Percentiles rank a stretch among this genome's conserved stretches.
Conservation (phyloP, 2,113 vertebrate genomes). For the Leptosomus discolor region DNA sequence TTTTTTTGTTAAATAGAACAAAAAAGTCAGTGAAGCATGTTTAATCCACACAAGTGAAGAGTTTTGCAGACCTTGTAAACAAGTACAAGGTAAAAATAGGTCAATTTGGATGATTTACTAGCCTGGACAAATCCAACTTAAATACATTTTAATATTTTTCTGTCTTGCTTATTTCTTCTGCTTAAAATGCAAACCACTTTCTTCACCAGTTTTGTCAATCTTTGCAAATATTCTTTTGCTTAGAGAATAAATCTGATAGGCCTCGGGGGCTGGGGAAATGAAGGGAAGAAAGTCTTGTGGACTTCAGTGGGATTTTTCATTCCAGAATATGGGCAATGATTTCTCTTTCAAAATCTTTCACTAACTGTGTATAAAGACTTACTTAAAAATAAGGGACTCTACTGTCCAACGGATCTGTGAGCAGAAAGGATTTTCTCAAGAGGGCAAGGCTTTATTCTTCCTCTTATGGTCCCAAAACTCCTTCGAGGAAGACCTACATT, state of each 20-base stretch:
- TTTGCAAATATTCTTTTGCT: background rate
- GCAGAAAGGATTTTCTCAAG: background rate
- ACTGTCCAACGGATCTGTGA: background rate
- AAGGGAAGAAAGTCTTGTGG: background rate
- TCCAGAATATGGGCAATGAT: background rate
- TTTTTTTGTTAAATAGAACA: background rate
- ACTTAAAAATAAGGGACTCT: background rate
- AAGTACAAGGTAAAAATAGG: background rate
- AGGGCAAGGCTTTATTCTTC: background rate
- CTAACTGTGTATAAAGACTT: background rate
- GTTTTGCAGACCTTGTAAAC: background rate
- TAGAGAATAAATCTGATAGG: background rate
- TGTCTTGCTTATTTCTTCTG: background rate
- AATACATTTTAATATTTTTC: background rate
- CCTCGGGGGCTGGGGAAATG: background rate
- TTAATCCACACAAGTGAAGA: background rate
- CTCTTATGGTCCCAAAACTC: background rate
- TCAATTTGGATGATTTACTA: background rate
- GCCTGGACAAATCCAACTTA: background rate
- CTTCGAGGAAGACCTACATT: background rate
- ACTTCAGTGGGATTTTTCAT: background rate
- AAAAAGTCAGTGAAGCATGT: background rate
- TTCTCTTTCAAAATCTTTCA: background rate
- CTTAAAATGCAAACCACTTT: background rate
- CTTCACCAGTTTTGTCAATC: background rate